Percentiles rank a stretch among this genome's conserved stretches.
Evolutionary conservation across 2,888 invertebrate species (phyloP).

Genomic region (Luperina nickerlii): DNA sequence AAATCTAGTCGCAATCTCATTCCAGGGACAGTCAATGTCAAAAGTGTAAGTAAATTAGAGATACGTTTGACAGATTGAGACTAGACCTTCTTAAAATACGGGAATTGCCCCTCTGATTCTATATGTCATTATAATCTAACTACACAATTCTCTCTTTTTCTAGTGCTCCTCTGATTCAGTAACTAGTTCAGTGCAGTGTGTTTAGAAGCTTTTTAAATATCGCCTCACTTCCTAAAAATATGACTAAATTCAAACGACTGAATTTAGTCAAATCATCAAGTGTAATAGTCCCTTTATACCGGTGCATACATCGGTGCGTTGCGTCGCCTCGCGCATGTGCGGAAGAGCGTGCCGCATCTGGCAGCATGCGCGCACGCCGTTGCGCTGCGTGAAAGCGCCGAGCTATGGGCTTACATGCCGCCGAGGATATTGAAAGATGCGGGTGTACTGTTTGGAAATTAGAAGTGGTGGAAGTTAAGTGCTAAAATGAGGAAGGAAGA

Average conservation of each 20-base stretch:
- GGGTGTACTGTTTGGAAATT: slow-evolving; percentile 39
- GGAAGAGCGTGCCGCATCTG: slow-evolving; percentile 78
- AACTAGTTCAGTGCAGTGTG: neutral
- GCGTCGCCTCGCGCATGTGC: slow-evolving; percentile 55
- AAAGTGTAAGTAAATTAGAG: neutral
- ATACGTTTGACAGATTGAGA: neutral
- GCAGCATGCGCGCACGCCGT: slow-evolving; percentile 64
- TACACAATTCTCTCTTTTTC: too few relatives aligned
- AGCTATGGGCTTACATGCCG: slow-evolving; percentile 55
- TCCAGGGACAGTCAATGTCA: neutral
- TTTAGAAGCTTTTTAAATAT: neutral
- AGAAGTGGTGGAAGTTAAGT: slow-evolving; percentile 20
- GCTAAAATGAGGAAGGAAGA: slow-evolving; percentile 9
- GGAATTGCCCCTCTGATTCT: neutral
- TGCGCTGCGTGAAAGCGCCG: slow-evolving; percentile 44
- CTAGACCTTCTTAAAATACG: neutral
- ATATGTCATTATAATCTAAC: neutral
- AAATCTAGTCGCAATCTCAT: neutral
- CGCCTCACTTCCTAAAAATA: neutral
- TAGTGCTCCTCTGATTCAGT: neutral
- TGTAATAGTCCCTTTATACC: slow-evolving; percentile 15
- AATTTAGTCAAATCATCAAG: neutral
- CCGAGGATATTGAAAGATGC: slow-evolving; percentile 22
- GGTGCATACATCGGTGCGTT: slow-evolving; percentile 22
- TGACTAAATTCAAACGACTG: neutral